Base-by-base conservation (phyloP, 2,888 invertebrate genomes). In the Polydrusus pterygomalis region DNA sequence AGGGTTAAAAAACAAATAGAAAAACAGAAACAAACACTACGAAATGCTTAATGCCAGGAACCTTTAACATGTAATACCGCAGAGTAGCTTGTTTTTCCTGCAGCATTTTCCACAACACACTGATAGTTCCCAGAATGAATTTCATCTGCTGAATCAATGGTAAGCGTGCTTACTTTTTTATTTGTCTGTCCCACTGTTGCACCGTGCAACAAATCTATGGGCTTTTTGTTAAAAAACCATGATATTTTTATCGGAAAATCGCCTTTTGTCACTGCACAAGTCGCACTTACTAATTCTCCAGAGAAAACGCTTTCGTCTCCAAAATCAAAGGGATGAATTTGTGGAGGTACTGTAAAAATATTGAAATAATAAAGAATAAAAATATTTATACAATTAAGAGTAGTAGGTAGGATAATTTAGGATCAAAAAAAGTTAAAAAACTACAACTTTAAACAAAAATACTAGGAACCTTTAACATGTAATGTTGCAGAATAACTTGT, bases 51-150 rank as follows among this genome's bases (percentile, higher is more conserved):
- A n/a, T 65, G 17, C 10, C 45, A 75, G 79, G 93, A 93, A 87
- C 95, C 95, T 86, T 92, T 93, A 78, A 95, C 94, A 69, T 81
- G 73, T 63, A 83, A 79, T 6, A 62, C 87, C 71, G 92, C 90
- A 72, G 92, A 91, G 87, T 91, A 91, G 83, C 90, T 91, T 79
- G 91, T 90, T 83, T 88, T 89, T 77, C 94, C 93, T 86, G 93
- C 93, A 78, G 87, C 86, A 88, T 94, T 95, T 79, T 90, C 90
- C 65, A 93, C 94, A 81, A 90, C 90, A 88, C 95, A 95, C 60
- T 93, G 93, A 86, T 95, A 95, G 85, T 91, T 92, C 77, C 95
- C 95, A 62, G 92, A 90, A 86, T 95, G 93, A 80, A 91, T 88
- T 62, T 90, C 90, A 74, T 90, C 89, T n/a, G 92, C 91, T n/a